Percentiles rank a stretch among this genome's conserved stretches.
These are phyloP conservation scores for Drosophila subsilvestris DNA, from an alignment of 2,888 invertebrate genomes.

Conservation along the genomic window DNA sequence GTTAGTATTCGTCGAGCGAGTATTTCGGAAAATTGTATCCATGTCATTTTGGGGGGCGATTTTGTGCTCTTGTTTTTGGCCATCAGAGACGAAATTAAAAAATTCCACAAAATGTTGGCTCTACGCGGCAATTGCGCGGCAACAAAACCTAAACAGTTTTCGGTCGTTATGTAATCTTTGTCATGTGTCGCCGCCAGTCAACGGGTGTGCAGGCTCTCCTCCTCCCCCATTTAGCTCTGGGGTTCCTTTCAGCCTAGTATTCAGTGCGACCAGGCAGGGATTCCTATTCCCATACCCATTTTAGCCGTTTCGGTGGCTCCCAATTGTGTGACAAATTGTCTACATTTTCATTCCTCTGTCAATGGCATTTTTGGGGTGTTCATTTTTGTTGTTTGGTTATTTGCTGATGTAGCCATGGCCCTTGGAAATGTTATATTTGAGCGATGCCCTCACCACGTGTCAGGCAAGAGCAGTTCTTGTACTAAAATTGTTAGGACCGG, in stretches of 20 bases:
- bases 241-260: conserved; percentile 8
- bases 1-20: conserved; percentile 13
- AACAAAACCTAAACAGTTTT: conserved; percentile 19
- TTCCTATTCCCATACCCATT: conserved; percentile 14
- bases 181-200: conserved; percentile 57
- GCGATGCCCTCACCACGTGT: neutral
- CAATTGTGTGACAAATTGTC: conserved; percentile 78
- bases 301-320: conserved; percentile 38
- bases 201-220: neutral
- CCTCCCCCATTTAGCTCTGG: neutral
- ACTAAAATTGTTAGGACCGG: too few relatives aligned
- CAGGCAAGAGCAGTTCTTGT: neutral
- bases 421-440: neutral
- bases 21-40: conserved; percentile 20
- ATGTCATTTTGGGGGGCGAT: conserved; percentile 26
- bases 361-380: conserved; percentile 36
- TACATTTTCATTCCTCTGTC: conserved; percentile 57
- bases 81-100: conserved; percentile 66
- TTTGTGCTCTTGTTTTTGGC: conserved; percentile 31
- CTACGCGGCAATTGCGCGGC: conserved; percentile 32
- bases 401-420: neutral
- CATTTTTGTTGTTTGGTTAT: conserved; percentile 19
- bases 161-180: conserved; percentile 51
- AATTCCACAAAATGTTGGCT: conserved; percentile 64
- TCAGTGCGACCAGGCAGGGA: conserved; percentile 30